Percentiles rank a stretch among this genome's conserved stretches.
Evolutionary conservation across 1,140 invertebrate genomes (phyloP).

Genomic region (Chironomus striatipennis): DNA sequence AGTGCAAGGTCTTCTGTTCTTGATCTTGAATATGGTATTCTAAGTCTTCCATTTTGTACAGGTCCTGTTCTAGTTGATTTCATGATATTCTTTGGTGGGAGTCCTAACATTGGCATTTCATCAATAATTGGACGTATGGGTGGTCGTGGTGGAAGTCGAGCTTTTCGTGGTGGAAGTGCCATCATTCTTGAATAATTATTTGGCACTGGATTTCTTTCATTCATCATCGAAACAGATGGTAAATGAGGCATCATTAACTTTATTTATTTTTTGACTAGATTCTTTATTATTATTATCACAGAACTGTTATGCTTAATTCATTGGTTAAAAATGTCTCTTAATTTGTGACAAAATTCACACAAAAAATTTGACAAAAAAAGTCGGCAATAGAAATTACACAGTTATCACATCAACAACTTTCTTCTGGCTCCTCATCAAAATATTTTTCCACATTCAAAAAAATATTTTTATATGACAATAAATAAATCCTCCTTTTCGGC

Average conservation of each 20-base stretch:
- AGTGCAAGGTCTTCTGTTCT: not conserved
- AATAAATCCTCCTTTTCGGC: too few relatives aligned
- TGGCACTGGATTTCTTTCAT: not conserved
- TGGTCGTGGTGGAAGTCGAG: not conserved
- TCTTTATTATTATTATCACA: not conserved
- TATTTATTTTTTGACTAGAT: not conserved
- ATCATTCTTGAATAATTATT: not conserved
- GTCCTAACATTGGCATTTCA: not conserved
- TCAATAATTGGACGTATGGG: not conserved
- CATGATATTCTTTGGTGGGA: not conserved
- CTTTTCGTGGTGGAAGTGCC: not conserved
- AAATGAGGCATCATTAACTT: not conserved
- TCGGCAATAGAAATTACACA: too few relatives aligned
- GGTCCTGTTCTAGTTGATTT: not conserved
- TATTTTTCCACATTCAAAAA: too few relatives aligned
- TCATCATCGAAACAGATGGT: conserved; percentile 18
- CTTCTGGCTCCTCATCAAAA: too few relatives aligned
- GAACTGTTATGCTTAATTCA: too few relatives aligned
- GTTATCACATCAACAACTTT: too few relatives aligned
- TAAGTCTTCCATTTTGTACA: not conserved
- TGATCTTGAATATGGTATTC: not conserved
- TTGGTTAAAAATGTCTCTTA: too few relatives aligned
- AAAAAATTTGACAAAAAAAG: too few relatives aligned
- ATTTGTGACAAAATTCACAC: too few relatives aligned
- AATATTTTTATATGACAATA: too few relatives aligned